Evolutionary conservation across 2,888 invertebrate species (phyloP).

Genomic region (Eupithecia exiguata): DNA sequence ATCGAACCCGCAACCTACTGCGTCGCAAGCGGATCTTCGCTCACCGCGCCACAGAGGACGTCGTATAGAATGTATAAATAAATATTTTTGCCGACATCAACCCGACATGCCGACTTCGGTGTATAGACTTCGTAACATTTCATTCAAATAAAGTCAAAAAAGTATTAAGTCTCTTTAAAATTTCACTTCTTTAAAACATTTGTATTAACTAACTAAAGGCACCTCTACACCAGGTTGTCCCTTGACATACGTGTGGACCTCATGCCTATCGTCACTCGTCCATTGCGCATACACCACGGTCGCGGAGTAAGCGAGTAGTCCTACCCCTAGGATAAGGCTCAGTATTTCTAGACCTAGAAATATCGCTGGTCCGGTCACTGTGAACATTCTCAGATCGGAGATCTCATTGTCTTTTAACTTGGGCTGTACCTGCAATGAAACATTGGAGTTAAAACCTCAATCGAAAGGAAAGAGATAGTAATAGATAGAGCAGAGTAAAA

Average conservation of each 20-base stretch:
- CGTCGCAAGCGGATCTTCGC: too few species aligned
- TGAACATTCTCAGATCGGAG: slow-evolving; percentile 36
- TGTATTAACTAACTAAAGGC: slow-evolving; percentile 8
- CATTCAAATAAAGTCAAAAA: neutral
- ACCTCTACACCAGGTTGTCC: neutral
- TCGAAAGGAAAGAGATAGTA: too few species aligned
- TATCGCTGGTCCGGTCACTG: neutral
- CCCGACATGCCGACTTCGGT: neutral
- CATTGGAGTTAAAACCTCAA: neutral
- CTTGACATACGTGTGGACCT: neutral
- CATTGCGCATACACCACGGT: neutral
- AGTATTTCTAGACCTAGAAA: neutral
- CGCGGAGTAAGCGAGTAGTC: slow-evolving; percentile 2
- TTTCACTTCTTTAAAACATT: neutral
- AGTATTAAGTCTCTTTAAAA: neutral
- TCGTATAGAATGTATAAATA: too few species aligned
- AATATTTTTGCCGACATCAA: too few species aligned
- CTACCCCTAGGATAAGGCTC: neutral
- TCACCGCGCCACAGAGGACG: too few species aligned
- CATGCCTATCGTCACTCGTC: neutral
- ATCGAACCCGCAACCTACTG: too few species aligned
- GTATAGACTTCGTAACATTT: neutral
- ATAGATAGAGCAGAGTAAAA: too few species aligned
- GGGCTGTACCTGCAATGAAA: slow-evolving; percentile 56
- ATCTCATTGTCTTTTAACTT: slow-evolving; percentile 48